Evolutionary conservation across 2,113 vertebrate species (phyloP).

Genomic region (Progne subis): DNA sequence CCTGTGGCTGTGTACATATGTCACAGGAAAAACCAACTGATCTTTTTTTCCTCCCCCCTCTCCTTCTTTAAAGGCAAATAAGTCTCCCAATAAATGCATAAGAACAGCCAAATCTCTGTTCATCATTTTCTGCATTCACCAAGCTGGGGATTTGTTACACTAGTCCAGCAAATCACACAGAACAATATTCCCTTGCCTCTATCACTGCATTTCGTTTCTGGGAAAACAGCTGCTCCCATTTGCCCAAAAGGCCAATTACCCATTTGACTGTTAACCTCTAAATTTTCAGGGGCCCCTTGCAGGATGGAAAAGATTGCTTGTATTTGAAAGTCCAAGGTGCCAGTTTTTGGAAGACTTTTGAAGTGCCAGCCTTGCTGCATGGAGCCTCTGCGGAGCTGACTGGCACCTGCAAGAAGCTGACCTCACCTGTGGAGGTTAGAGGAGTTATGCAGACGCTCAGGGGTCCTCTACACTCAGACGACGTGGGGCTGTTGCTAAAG

Average conservation of each 20-base stretch:
- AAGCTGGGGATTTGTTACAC: not conserved
- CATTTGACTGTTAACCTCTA: not conserved
- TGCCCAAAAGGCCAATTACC: not conserved
- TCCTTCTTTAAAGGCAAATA: constrained; percentile 59
- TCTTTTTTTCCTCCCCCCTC: not conserved
- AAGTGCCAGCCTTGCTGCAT: not conserved
- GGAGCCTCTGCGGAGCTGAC: not conserved
- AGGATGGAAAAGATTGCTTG: not conserved
- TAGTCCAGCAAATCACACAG: not conserved
- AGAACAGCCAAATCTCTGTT: constrained; percentile 17
- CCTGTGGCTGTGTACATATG: constrained; percentile 67
- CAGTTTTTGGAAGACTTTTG: not conserved
- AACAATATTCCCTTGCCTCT: not conserved
- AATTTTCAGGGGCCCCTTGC: not conserved
- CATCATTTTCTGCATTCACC: not conserved
- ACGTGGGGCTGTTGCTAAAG: not conserved
- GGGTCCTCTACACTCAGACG: accelerated
- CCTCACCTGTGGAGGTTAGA: not conserved
- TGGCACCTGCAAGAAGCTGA: not conserved
- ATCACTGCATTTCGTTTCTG: not conserved
- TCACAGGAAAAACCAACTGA: constrained; percentile 42
- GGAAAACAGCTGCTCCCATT: not conserved
- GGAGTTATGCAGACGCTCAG: not conserved
- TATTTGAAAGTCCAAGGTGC: not conserved
- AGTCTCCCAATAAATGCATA: constrained; percentile 42